Evolutionary conservation across 2,888 invertebrate species (phyloP).

Genomic region (Ectemnius lituratus): DNA sequence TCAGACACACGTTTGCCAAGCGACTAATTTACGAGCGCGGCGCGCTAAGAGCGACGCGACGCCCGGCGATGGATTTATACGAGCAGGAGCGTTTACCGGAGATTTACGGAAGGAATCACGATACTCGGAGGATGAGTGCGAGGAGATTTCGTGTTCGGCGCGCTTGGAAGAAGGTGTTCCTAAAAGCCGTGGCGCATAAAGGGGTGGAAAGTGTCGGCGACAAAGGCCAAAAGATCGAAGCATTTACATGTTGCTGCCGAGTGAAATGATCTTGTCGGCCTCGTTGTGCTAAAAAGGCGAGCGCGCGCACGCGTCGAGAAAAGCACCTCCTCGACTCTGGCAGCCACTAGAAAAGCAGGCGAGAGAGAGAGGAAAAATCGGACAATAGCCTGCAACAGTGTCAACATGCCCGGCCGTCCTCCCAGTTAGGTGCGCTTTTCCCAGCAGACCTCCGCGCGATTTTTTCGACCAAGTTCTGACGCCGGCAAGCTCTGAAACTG

Average conservation of each 20-base stretch:
- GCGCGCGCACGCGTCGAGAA: background rate
- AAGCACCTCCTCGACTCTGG: background rate
- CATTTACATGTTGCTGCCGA: background rate
- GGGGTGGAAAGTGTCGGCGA: background rate
- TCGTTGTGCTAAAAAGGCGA: conserved; percentile 32
- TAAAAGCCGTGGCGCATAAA: background rate
- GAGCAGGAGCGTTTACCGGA: background rate
- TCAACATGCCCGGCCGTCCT: conserved; percentile 7
- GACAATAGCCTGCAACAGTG: conserved; percentile 46
- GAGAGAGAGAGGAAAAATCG: conserved; percentile 10
- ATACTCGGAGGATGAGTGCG: no score
- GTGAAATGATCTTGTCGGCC: conserved; percentile 26
- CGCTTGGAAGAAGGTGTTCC: background rate
- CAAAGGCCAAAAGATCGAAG: no score
- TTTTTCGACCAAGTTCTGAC: conserved; percentile 4
- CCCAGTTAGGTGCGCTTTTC: conserved; percentile 42
- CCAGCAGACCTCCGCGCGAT: conserved; percentile 7
- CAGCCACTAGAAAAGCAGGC: background rate
- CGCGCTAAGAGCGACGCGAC: background rate
- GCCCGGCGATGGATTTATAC: background rate
- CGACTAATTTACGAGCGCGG: background rate
- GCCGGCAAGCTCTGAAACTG: background rate
- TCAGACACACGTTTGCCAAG: background rate
- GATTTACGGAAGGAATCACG: conserved; percentile 12
- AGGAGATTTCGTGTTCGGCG: conserved; percentile 3